Evolutionary conservation across 2,113 vertebrate genomes (phyloP).

Genomic region (Argyrosomus japonicus): DNA sequence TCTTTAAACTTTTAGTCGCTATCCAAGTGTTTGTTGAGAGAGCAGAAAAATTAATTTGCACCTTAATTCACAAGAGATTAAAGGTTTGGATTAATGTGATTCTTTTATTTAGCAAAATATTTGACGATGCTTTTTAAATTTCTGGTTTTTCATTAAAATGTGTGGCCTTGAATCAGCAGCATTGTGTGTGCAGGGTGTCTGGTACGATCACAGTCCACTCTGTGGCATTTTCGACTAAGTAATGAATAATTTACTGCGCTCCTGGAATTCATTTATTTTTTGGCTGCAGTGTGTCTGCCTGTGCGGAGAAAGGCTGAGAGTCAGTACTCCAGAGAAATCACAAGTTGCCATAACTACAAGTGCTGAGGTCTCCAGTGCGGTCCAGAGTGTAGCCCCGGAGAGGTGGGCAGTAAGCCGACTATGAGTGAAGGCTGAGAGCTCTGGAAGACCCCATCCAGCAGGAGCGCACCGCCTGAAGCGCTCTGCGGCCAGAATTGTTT

Average conservation of each 20-base stretch:
- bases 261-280: constrained; percentile 64
- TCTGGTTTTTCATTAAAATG: not conserved
- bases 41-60: not conserved
- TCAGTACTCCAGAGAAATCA: constrained; percentile 68
- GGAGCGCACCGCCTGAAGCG: constrained; percentile 50
- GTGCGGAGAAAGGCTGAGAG: constrained; percentile 51
- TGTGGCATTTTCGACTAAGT: constrained; percentile 64
- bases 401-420: constrained; percentile 61
- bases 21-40: not conserved
- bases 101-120: not conserved
- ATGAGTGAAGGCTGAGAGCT: constrained; percentile 62
- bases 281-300: constrained; percentile 55
- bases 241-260: constrained; percentile 73
- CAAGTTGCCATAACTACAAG: constrained; percentile 70
- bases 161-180: constrained; percentile 23
- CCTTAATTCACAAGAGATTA: not conserved
- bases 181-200: constrained; percentile 41
- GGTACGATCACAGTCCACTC: constrained; percentile 53
- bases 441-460: constrained; percentile 55
- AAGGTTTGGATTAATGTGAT: not conserved
- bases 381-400: constrained; percentile 55
- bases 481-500: constrained; percentile 38
- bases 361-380: constrained; percentile 56
- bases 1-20: not conserved
- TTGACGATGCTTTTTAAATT: not conserved